Evolutionary conservation across 2,113 vertebrate species (phyloP).

Genomic region (Gobius niger): DNA sequence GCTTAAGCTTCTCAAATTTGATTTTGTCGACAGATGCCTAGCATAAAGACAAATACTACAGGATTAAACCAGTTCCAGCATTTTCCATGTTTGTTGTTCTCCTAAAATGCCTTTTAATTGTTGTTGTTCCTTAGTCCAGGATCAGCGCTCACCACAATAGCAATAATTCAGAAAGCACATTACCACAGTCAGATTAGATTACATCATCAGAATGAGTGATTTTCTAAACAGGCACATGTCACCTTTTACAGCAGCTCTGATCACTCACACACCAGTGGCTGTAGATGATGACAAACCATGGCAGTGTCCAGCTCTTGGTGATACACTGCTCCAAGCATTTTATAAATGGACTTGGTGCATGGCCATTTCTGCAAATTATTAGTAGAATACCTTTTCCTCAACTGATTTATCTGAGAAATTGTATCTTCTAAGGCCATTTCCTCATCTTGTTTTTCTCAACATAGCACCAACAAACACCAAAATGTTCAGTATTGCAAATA

Average conservation of each 20-base stretch:
- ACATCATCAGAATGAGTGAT: slow-evolving; percentile 56
- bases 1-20: slow-evolving; percentile 4
- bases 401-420: no score
- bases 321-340: background rate
- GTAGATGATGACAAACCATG: background rate
- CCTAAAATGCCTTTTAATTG: slow-evolving; percentile 13
- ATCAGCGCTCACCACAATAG: slow-evolving; percentile 41
- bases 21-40: slow-evolving; percentile 9
- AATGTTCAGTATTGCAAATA: no score
- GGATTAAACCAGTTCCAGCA: slow-evolving; percentile 8
- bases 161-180: slow-evolving; percentile 58
- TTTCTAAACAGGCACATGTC: slow-evolving; percentile 32
- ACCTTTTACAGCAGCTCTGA: slow-evolving; percentile 21
- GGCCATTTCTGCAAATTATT: background rate
- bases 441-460: no score
- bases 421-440: no score
- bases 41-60: background rate
- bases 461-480: no score
- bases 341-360: background rate
- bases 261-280: background rate
- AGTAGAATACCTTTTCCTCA: no score
- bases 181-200: slow-evolving; percentile 61
- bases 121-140: slow-evolving; percentile 24
- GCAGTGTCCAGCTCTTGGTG: background rate
- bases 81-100: background rate